A percentile compares a stretch with the other conserved stretches of the same genome.
Evolutionary conservation across 35 echinoderm and acorn worm species (phyloP).

Genomic region (Apostichopus californicus): DNA sequence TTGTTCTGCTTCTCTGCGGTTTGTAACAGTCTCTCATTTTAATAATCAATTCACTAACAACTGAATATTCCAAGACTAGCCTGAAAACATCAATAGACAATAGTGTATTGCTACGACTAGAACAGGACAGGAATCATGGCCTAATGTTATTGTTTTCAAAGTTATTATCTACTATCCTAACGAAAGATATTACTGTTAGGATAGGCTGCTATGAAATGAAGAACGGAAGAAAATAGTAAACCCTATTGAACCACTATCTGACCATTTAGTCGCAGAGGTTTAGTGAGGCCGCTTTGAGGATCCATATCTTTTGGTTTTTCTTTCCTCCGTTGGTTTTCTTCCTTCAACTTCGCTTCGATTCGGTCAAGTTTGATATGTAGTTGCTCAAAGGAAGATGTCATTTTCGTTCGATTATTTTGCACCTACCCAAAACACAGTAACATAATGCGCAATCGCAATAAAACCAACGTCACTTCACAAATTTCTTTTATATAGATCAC

Average conservation of each 20-base stretch:
- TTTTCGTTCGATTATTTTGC: constrained; percentile 76
- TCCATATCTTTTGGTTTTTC: constrained; percentile 56
- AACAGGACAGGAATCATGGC: too few relatives aligned
- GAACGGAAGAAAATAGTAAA: constrained; percentile 18
- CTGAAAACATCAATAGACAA: too few relatives aligned
- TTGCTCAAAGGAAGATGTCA: constrained; percentile 85
- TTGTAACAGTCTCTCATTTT: too few relatives aligned
- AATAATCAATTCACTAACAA: too few relatives aligned
- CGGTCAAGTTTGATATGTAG: constrained; percentile 79
- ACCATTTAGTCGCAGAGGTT: constrained; percentile 37
- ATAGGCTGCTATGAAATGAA: constrained; percentile 18
- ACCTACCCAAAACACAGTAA: constrained; percentile 59
- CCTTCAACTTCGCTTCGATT: constrained; percentile 65
- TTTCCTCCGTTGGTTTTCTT: constrained; percentile 65
- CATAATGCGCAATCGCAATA: constrained; percentile 31
- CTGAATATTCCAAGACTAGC: too few relatives aligned
- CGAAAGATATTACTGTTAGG: neutral
- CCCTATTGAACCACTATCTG: neutral
- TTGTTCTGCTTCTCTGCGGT: too few relatives aligned
- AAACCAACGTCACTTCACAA: neutral
- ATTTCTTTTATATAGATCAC: neutral
- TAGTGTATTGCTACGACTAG: too few relatives aligned
- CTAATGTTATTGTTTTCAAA: too few relatives aligned
- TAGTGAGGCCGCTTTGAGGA: constrained; percentile 57
- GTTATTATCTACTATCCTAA: neutral